Evolutionary conservation across 1,140 invertebrate genomes (phyloP).

Genomic region (Bombus difficillimus): DNA sequence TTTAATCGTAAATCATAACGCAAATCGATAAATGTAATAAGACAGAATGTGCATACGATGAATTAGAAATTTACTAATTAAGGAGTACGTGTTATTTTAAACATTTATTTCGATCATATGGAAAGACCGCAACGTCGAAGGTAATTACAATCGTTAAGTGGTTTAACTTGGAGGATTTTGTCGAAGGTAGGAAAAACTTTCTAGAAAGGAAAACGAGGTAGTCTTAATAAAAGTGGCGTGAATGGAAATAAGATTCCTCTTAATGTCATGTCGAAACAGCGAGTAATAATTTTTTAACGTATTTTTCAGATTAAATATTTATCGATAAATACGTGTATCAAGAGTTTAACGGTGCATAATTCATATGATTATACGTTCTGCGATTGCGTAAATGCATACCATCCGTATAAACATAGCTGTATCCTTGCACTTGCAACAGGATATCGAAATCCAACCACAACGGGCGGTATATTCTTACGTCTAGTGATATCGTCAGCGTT

Average conservation of each 20-base stretch:
- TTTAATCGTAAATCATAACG: neutral
- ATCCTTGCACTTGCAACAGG: slow-evolving; percentile 71
- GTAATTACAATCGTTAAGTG: neutral
- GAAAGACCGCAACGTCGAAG: neutral
- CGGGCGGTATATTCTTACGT: slow-evolving; percentile 25
- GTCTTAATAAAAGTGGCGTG: too few relatives aligned
- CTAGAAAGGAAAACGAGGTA: too few relatives aligned
- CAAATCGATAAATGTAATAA: neutral
- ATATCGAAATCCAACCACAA: slow-evolving; percentile 58
- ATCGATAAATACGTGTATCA: neutral
- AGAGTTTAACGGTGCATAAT: neutral
- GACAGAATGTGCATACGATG: neutral
- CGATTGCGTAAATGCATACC: slow-evolving; percentile 32
- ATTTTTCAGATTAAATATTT: neutral
- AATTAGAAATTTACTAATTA: neutral
- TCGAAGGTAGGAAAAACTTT: neutral
- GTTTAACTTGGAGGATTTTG: neutral
- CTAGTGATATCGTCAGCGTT: neutral
- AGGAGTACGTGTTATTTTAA: neutral
- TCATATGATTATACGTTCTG: neutral
- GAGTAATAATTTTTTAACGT: too few relatives aligned
- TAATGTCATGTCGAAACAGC: too few relatives aligned
- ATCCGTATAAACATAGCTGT: slow-evolving; percentile 60
- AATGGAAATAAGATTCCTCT: too few relatives aligned
- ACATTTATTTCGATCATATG: too few relatives aligned